Conservation (phyloP, 2,113 vertebrate genomes). For the Corythaeola cristata region DNA sequence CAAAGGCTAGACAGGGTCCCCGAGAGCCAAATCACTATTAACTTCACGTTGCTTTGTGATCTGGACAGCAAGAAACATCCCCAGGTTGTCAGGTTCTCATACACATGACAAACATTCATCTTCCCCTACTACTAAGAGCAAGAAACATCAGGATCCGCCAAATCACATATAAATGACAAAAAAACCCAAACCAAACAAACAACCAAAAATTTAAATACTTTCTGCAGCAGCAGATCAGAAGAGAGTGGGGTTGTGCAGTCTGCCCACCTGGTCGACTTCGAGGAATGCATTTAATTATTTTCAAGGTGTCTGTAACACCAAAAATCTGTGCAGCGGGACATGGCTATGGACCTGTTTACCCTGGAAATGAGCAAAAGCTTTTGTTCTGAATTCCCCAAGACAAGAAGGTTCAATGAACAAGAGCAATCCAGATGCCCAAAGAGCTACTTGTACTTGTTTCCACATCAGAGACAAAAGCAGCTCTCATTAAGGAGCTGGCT, state of each 20-base stretch:
- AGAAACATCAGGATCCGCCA: not conserved
- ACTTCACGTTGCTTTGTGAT: not conserved
- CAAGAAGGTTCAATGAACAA: not conserved
- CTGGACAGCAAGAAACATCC: not conserved
- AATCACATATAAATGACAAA: rapidly evolving
- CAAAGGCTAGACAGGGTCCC: not conserved
- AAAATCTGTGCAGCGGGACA: not conserved
- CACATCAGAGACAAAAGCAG: not conserved
- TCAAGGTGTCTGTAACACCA: not conserved
- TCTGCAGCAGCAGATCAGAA: not conserved
- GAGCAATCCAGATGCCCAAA: not conserved
- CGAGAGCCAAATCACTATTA: not conserved
- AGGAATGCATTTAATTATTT: not conserved
- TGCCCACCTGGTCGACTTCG: not conserved
- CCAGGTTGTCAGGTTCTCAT: not conserved
- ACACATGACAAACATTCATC: rapidly evolving
- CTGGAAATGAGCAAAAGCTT: not conserved
- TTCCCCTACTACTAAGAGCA: not conserved
- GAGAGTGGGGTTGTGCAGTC: not conserved
- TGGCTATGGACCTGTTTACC: rapidly evolving
- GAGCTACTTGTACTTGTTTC: not conserved
- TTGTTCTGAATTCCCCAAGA: not conserved
- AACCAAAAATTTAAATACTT: not conserved
- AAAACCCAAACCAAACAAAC: not conserved
- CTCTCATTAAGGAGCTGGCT: not conserved